Conservation (phyloP, 2,888 invertebrate genomes). For the Atherix ibis region DNA sequence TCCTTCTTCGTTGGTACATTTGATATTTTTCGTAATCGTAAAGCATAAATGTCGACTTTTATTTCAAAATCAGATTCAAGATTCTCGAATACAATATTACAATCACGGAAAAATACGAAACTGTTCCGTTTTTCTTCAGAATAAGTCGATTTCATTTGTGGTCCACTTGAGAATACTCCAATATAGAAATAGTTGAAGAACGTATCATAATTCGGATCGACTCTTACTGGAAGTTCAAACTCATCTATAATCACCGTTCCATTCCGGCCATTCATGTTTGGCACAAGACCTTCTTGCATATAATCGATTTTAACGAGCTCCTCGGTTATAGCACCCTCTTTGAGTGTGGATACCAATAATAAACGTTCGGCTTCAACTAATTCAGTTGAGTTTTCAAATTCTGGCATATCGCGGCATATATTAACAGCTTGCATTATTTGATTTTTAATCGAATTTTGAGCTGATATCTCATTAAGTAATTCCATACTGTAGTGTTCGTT, state of each 20-base stretch:
- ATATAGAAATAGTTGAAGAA: slow-evolving; percentile 31
- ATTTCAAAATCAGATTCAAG: slow-evolving; percentile 29
- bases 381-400: slow-evolving; percentile 33
- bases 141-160: slow-evolving; percentile 26
- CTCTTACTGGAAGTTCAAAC: slow-evolving; percentile 22
- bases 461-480: slow-evolving; percentile 10
- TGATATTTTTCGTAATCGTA: slow-evolving; percentile 30
- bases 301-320: slow-evolving; percentile 9
- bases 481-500: slow-evolving; percentile 17
- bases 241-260: slow-evolving; percentile 19
- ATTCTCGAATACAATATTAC: slow-evolving; percentile 26
- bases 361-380: slow-evolving; percentile 37
- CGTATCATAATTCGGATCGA: slow-evolving; percentile 22
- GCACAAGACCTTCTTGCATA: slow-evolving; percentile 1
- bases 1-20: slow-evolving; percentile 1
- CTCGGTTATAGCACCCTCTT: slow-evolving; percentile 9
- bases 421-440: slow-evolving; percentile 34
- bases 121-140: slow-evolving; percentile 24
- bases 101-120: slow-evolving; percentile 24
- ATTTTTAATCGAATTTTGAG: slow-evolving; percentile 18
- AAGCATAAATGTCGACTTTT: slow-evolving; percentile 33
- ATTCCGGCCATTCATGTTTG: slow-evolving; percentile 4
- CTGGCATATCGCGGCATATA: slow-evolving; percentile 33
- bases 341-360: slow-evolving; percentile 28
- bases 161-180: slow-evolving; percentile 25